phyloP scores from a whole-genome alignment of 2,797 vertebrate genomes.

The Peromyscus eremicus region DNA sequence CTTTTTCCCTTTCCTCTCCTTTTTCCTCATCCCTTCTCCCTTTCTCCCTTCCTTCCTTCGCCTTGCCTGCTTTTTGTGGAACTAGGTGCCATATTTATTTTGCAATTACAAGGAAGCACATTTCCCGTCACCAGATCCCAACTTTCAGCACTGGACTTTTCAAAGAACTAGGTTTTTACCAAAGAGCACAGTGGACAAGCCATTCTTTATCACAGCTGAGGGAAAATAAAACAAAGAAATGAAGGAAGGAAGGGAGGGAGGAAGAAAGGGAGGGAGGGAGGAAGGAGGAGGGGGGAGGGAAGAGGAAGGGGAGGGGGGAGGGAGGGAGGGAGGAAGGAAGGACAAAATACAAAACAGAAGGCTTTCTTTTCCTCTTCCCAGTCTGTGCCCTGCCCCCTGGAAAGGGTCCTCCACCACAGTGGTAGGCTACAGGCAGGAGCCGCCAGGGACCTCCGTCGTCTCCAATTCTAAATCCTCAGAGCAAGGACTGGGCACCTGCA shows the following conservation, averaged over 20 bases:
- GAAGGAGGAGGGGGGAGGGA: too few species aligned
- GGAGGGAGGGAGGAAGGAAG: too few species aligned
- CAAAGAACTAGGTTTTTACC: constrained; percentile 85
- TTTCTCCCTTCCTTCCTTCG: not conserved
- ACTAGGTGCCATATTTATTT: constrained; percentile 84
- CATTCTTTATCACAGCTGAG: constrained; percentile 75
- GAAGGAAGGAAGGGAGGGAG: not conserved
- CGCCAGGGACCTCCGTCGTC: rapidly evolving
- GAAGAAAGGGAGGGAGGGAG: rapidly evolving
- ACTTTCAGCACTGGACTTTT: constrained; percentile 83
- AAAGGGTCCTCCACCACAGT: not conserved
- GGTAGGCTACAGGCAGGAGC: not conserved
- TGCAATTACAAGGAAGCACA: constrained; percentile 83
- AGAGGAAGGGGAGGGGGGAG: constrained; percentile 36
- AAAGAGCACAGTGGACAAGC: constrained; percentile 79
- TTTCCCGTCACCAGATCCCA: constrained; percentile 86
- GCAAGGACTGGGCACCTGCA: not conserved
- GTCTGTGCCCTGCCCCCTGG: not conserved
- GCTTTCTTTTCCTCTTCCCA: not conserved
- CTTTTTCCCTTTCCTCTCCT: too few species aligned
- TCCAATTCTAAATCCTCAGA: not conserved
- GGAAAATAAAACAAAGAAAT: not conserved
- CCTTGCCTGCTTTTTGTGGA: constrained; percentile 70
- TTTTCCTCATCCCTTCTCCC: too few species aligned
- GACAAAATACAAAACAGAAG: not conserved